These are phyloP conservation scores for Lasioglossum lativentre DNA, from an alignment of 2,888 invertebrate species.

Conservation along the genomic window DNA sequence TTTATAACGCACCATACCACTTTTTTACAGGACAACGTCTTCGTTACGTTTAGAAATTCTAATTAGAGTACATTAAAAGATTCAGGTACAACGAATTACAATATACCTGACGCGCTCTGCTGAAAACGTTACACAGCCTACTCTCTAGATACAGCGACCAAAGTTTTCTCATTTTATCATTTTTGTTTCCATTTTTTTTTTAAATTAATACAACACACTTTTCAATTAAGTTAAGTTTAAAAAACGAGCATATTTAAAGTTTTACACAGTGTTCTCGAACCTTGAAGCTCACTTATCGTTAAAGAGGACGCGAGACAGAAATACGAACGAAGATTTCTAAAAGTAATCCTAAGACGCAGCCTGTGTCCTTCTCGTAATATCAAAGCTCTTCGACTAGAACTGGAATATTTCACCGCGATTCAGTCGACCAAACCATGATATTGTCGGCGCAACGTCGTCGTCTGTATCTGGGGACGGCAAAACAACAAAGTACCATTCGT, in stretches of 20 bases:
- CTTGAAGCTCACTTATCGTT: constrained; percentile 39
- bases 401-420: constrained; percentile 59
- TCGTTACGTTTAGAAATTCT: constrained; percentile 74
- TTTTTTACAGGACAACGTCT: constrained; percentile 74
- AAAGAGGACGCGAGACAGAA: constrained; percentile 51
- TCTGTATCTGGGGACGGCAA: constrained; percentile 81
- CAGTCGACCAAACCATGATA: constrained; percentile 66
- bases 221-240: constrained; percentile 32
- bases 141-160: constrained; percentile 51
- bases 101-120: constrained; percentile 51
- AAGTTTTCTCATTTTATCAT: constrained; percentile 31
- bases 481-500: constrained; percentile 84
- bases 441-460: constrained; percentile 71
- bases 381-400: constrained; percentile 57
- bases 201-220: constrained; percentile 47
- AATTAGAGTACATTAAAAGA: constrained; percentile 51
- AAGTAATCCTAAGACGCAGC: constrained; percentile 75
- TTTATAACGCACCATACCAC: constrained; percentile 64
- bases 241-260: constrained; percentile 39
- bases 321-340: constrained; percentile 69
- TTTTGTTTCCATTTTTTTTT: constrained; percentile 2
- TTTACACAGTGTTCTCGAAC: constrained; percentile 33
- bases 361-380: constrained; percentile 59
- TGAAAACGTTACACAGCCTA: constrained; percentile 49
- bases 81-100: constrained; percentile 58